These are phyloP conservation scores for Cantharis rufa DNA, from an alignment of 2,888 invertebrate genomes.

Conservation along the genomic window DNA sequence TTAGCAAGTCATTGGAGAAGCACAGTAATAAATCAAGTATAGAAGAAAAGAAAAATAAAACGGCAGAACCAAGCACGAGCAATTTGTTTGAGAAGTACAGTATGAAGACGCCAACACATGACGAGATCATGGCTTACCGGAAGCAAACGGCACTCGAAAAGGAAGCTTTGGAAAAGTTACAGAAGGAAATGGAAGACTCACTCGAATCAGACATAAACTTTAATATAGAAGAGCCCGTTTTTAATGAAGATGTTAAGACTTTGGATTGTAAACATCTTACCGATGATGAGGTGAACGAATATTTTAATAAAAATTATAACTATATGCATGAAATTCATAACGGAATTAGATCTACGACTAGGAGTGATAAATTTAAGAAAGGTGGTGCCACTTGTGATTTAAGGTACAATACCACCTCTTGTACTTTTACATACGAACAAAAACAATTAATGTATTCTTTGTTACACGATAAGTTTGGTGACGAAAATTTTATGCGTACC, in stretches of 20 bases:
- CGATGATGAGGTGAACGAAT: conserved; percentile 14
- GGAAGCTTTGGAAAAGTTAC: background rate
- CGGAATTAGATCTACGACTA: conserved; percentile 15
- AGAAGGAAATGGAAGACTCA: conserved; percentile 8
- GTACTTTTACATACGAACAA: conserved; percentile 45
- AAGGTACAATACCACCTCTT: conserved; percentile 42
- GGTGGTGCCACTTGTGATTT: conserved; percentile 34
- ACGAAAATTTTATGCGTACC: conserved; percentile 25
- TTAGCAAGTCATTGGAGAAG: background rate
- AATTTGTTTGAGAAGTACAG: background rate
- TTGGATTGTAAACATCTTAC: conserved; percentile 33
- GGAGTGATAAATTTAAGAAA: conserved; percentile 29
- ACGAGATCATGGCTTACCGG: background rate
- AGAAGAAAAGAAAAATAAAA: too few relatives aligned
- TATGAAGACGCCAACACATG: background rate
- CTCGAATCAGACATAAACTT: conserved; percentile 8
- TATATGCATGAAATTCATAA: conserved; percentile 29
- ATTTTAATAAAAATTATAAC: conserved; percentile 24
- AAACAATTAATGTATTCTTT: conserved; percentile 39
- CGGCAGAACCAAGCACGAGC: background rate
- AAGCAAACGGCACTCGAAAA: background rate
- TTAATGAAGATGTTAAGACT: background rate
- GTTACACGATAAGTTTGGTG: conserved; percentile 40
- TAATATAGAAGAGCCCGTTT: background rate
- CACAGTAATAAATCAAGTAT: background rate